Base-by-base conservation (phyloP, 2,113 vertebrate species). In the Epinephelus moara region DNA sequence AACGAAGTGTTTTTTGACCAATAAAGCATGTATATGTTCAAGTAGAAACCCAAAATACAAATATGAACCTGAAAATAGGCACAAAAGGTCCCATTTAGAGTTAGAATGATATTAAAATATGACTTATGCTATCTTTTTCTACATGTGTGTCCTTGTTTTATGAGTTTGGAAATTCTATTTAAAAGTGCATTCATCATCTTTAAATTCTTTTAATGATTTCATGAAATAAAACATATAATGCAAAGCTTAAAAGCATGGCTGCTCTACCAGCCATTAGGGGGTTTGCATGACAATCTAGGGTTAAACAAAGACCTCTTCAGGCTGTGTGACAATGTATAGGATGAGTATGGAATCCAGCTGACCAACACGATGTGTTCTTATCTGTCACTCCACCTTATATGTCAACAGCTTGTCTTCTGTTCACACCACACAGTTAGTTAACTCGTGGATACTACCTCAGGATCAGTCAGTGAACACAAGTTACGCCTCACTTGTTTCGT, bases 321-420 rank as follows among this genome's bases (percentile, higher is more conserved):
- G 14, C 57, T 7, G 18, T 17, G 49, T 47, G 23, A 9, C 23
- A 33, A 8, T 7, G 33, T 37, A 37, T 37, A 45, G 2, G 42
- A 45, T 45, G 42, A 45, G 42, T 11, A 3, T 45, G 42, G 42
- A 12, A 45, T 50, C 50, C 23, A 25, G 42, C 27, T 72, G 59
- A 75, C 67, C 52, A 6, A 10, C 59, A 27, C 0, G 0, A 25
- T n/a, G 47, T 50, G 33, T 74, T 71, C 30, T 17, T 25, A 67
- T 70, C 63, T 14, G 55, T 49, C 12, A 0, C 74, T 63, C 70
- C 83, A 27, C 87, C 87, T 85, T 11, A 59, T 74, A 61, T 81
- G 84, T 88, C 86, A 91, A 91, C 80, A 70, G 40, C 15, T 27
- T 45, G 76, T 67, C 69, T 52, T 84, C 18, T 74, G 55, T 33